Evolutionary conservation across 2,888 invertebrate species (phyloP), one percentile per base, ranked within the genome.

Genomic region (Eucriotettix oculatus): DNA sequence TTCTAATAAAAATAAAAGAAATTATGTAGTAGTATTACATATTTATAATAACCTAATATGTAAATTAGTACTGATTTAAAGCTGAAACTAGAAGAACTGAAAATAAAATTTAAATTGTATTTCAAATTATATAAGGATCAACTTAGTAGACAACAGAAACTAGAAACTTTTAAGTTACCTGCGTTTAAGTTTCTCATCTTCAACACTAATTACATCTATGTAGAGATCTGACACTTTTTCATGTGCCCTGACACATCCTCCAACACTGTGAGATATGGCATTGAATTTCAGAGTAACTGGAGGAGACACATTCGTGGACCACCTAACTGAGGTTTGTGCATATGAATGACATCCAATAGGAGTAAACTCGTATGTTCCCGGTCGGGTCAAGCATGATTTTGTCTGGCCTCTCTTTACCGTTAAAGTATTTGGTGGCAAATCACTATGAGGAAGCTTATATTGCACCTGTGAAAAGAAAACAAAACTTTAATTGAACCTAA

Each of bases 291-390:
- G 61, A 52, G 71, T 69, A 16, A 75, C 68, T 7, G 74, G 70
- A 1, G 70, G 67, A 11, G 71, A 71, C 58, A 70, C 70, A 48
- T 66, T 69, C 11, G 80, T 79, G 60, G 78, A 75, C 72, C 79
- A 79, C 11, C 68, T 70, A 65, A 78, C 78, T 5, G 70, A 68
- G 1, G 75, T 68, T 57, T 75, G 74, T 42, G 78, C 76, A 73
- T 90, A 92, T 63, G 80, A 77, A 72, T 95, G 95, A 69, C 96
- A 96, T 56, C 92, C 86, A 64, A 80, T 80, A 9, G 93, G 83
- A 9, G 78, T 77, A 58, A 93, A 83, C 59, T 77, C 75, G 71
- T 90, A 91, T 55, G 72, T 72, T 1, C 84, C 87, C 0, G 85
- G 78, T 65, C 78, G 76, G 2, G 84, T 78, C 54, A 95, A 79